A percentile compares a stretch with the other conserved stretches of the same genome.
phyloP scores from a whole-genome alignment of 1,140 invertebrate genomes.

The Trigoniulus corallinus region DNA sequence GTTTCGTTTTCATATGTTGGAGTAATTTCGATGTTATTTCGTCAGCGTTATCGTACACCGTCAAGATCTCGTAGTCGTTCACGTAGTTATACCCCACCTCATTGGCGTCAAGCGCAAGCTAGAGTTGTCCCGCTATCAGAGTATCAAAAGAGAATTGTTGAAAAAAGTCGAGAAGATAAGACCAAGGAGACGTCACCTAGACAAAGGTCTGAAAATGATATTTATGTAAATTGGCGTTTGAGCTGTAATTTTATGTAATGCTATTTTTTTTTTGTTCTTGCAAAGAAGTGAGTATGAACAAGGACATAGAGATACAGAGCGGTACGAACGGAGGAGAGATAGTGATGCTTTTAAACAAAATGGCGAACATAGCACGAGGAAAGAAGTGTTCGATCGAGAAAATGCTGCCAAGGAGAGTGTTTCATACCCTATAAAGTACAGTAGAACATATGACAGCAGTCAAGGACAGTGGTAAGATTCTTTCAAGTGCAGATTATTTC shows the following conservation, averaged over 20 bases:
- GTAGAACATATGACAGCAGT: background rate
- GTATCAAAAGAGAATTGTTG: slow-evolving; percentile 38
- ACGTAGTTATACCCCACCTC: slow-evolving; percentile 66
- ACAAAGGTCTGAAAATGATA: background rate
- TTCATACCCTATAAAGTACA: background rate
- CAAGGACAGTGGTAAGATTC: too few species aligned
- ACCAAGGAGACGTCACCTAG: background rate
- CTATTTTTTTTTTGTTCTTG: background rate
- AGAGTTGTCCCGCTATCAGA: slow-evolving; percentile 64
- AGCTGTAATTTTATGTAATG: background rate
- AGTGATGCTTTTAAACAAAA: background rate
- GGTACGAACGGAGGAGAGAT: background rate
- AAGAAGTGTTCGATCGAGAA: background rate
- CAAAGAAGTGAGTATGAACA: background rate
- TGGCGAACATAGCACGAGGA: background rate
- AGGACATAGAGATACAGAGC: background rate
- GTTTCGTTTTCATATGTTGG: slow-evolving; percentile 3
- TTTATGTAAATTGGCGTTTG: too few species aligned
- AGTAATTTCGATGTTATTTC: too few species aligned
- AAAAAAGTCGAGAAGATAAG: slow-evolving; percentile 4
- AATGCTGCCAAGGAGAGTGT: background rate
- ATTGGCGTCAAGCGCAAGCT: slow-evolving; percentile 72
- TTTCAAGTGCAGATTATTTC: too few species aligned
- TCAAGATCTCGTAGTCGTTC: slow-evolving; percentile 47
- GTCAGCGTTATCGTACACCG: slow-evolving; percentile 66